Conservation (phyloP, 2,888 invertebrate species). For the Lepetodrilus schrolli region DNA sequence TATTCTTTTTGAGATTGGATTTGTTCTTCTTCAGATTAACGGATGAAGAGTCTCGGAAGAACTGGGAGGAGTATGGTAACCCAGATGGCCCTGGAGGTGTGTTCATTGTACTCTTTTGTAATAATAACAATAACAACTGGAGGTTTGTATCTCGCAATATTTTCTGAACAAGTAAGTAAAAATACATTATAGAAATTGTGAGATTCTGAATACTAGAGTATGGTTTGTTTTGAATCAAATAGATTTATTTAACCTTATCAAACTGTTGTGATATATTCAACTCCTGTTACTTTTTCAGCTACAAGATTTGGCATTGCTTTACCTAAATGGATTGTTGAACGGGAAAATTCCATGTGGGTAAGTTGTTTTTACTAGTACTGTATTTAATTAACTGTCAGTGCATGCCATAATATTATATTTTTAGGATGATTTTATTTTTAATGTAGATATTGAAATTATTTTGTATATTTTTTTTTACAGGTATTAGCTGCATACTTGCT, state of each 20-base stretch:
- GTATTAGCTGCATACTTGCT: constrained; percentile 80
- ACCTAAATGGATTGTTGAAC: constrained; percentile 99
- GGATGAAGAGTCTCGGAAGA: constrained; percentile 95
- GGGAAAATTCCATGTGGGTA: constrained; percentile 98
- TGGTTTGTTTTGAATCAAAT: too few species aligned
- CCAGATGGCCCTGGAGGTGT: constrained; percentile 95
- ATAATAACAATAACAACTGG: too few species aligned
- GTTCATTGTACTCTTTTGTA: too few species aligned
- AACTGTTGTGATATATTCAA: too few species aligned
- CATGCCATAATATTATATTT: not conserved
- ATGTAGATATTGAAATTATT: not conserved
- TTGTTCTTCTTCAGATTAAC: constrained; percentile 83
- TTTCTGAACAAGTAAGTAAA: too few species aligned
- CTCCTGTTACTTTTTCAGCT: constrained; percentile 79
- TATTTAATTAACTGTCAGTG: not conserved
- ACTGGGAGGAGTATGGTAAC: constrained; percentile 99
- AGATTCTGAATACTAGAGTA: too few species aligned
- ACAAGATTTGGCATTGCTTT: constrained; percentile 99
- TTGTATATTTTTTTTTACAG: constrained; percentile 50
- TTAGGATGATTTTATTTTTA: not conserved
- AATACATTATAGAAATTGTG: too few species aligned
- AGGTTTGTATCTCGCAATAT: too few species aligned
- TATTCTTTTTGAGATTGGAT: too few species aligned
- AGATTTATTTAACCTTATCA: too few species aligned
- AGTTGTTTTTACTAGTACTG: constrained; percentile 35